A percentile compares a stretch with the other conserved stretches of the same genome.
Conservation (phyloP, 1,140 invertebrate species). For the Drosophila funebris region DNA sequence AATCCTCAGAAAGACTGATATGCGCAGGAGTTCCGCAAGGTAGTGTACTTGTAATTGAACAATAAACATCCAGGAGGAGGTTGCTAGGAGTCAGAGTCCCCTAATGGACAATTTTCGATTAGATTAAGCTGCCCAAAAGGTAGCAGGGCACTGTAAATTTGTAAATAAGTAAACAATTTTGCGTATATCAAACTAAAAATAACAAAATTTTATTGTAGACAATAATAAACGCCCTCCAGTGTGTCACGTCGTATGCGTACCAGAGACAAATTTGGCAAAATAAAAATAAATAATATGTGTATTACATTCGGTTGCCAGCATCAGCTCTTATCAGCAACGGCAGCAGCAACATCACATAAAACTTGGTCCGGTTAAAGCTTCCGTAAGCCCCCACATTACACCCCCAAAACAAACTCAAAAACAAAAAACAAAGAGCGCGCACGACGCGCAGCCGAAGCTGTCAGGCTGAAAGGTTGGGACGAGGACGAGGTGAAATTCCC, state of each 20-base stretch:
- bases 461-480: constrained; percentile 13
- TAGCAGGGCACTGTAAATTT: too few relatives aligned
- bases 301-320: constrained; percentile 38
- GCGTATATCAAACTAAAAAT: constrained; percentile 63
- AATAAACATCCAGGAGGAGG: too few relatives aligned
- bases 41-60: too few relatives aligned
- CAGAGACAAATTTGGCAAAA: constrained; percentile 37
- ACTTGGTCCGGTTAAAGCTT: constrained; percentile 76
- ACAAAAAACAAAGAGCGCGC: constrained; percentile 14
- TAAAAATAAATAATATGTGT: constrained; percentile 33
- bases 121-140: too few relatives aligned
- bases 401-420: background rate
- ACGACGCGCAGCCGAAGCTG: constrained; percentile 56
- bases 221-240: constrained; percentile 22
- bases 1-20: too few relatives aligned
- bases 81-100: too few relatives aligned
- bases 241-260: constrained; percentile 18
- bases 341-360: constrained; percentile 42
- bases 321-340: constrained; percentile 44
- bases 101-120: too few relatives aligned
- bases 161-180: too few relatives aligned
- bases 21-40: too few relatives aligned
- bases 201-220: constrained; percentile 27
- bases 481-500: constrained; percentile 59
- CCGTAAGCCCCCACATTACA: constrained; percentile 32